phyloP scores from a whole-genome alignment of 2,888 invertebrate genomes.

The Morpho helenor region DNA sequence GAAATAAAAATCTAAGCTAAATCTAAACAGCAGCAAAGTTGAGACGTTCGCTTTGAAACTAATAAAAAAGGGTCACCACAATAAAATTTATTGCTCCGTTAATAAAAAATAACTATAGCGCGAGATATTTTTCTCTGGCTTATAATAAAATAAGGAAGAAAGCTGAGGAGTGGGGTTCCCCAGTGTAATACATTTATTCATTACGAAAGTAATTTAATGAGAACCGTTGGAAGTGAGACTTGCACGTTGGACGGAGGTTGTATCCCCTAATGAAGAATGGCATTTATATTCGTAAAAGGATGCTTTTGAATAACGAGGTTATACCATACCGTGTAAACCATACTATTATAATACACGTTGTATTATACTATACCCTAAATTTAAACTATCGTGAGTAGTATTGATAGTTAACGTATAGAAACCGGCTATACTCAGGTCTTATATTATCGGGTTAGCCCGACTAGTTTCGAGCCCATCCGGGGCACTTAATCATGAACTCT shows the following conservation, averaged over 20 bases:
- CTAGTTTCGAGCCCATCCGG: too few species aligned
- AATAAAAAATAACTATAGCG: constrained; percentile 53
- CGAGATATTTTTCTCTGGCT: constrained; percentile 57
- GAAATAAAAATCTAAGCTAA: too few species aligned
- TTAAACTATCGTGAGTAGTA: too few species aligned
- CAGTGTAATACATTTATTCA: constrained; percentile 69
- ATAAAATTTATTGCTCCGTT: constrained; percentile 58
- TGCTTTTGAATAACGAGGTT: background rate
- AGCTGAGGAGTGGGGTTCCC: constrained; percentile 53
- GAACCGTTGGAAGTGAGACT: constrained; percentile 32
- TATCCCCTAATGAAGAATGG: constrained; percentile 5
- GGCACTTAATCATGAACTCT: too few species aligned
- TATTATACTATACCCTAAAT: too few species aligned
- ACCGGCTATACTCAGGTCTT: too few species aligned
- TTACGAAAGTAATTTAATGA: constrained; percentile 66
- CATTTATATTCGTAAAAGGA: constrained; percentile 4
- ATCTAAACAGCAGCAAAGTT: constrained; percentile 28
- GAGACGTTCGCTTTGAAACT: constrained; percentile 56
- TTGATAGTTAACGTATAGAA: too few species aligned
- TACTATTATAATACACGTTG: too few species aligned
- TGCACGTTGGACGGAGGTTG: constrained; percentile 6
- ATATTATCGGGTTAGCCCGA: too few species aligned
- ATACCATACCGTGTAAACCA: too few species aligned
- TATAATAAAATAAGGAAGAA: constrained; percentile 57
- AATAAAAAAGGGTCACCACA: constrained; percentile 46